Conservation (phyloP, 2,888 invertebrate genomes). For the Drepana falcataria region DNA sequence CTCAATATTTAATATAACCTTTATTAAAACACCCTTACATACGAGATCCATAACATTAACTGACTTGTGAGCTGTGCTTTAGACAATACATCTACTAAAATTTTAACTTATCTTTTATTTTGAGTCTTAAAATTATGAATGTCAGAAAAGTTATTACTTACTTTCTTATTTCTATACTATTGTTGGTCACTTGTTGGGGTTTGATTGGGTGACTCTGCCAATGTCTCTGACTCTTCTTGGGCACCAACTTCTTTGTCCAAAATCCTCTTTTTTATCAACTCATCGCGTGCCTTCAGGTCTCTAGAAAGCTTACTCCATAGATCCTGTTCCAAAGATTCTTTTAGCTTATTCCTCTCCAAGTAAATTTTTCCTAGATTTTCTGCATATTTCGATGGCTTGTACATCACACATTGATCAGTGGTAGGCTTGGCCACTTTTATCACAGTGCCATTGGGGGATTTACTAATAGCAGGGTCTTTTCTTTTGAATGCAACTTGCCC, state of each 20-base stretch:
- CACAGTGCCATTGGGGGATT: conserved; percentile 5
- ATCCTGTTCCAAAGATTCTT: conserved; percentile 7
- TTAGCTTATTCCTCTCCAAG: conserved; percentile 14
- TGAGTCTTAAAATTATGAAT: background rate
- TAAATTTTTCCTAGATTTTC: conserved; percentile 30
- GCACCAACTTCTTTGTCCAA: background rate
- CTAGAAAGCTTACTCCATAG: conserved; percentile 25
- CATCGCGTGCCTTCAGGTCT: conserved; percentile 29
- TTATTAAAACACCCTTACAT: no score
- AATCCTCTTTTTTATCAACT: conserved; percentile 5
- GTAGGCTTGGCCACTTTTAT: conserved; percentile 10
- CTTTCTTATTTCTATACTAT: no score
- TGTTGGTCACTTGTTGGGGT: no score
- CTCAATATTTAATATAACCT: no score
- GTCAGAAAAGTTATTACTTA: background rate
- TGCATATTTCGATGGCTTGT: conserved; percentile 32
- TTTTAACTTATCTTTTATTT: no score
- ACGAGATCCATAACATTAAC: no score
- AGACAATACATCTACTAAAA: no score
- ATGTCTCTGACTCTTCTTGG: no score
- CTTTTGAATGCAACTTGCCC: conserved; percentile 31
- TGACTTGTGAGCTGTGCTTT: no score
- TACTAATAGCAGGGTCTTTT: conserved; percentile 18
- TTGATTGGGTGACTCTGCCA: no score
- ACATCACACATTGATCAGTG: conserved; percentile 7